These are phyloP conservation scores for Drosophila willistoni DNA, from an alignment of 1,140 invertebrate species.

Conservation along the genomic window DNA sequence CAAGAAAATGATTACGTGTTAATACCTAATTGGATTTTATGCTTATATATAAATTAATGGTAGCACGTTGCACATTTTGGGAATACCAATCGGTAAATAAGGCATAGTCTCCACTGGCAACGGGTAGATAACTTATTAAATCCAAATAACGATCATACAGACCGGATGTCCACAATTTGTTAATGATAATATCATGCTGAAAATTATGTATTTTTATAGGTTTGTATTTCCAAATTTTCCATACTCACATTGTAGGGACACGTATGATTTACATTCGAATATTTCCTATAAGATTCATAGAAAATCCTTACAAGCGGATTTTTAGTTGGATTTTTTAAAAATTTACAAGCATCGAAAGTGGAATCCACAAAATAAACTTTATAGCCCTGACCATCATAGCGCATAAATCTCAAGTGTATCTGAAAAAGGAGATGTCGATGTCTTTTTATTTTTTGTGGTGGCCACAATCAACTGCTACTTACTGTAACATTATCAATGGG, in stretches of 20 bases:
- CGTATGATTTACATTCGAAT: constrained; percentile 34
- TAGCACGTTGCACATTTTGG: background rate
- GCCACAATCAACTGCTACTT: background rate
- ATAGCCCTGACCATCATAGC: constrained; percentile 25
- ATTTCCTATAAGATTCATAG: background rate
- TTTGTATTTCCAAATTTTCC: background rate
- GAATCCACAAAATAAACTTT: constrained; percentile 30
- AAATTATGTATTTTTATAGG: background rate
- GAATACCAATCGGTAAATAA: constrained; percentile 6
- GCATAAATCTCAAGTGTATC: constrained; percentile 17
- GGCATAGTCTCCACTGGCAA: constrained; percentile 10
- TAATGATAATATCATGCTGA: background rate
- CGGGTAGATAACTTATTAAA: background rate
- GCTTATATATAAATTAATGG: background rate
- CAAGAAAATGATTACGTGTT: no score
- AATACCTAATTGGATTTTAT: constrained; percentile 6
- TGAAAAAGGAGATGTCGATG: background rate
- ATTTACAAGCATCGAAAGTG: constrained; percentile 27
- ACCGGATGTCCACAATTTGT: background rate
- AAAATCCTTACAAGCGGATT: constrained; percentile 9
- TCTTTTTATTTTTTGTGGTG: no score
- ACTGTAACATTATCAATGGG: constrained; percentile 21
- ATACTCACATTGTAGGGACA: constrained; percentile 37
- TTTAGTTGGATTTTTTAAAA: background rate
- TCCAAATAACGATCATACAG: background rate